Evolutionary conservation across 2,888 invertebrate genomes (phyloP).

Genomic region (Eupithecia vulgata): DNA sequence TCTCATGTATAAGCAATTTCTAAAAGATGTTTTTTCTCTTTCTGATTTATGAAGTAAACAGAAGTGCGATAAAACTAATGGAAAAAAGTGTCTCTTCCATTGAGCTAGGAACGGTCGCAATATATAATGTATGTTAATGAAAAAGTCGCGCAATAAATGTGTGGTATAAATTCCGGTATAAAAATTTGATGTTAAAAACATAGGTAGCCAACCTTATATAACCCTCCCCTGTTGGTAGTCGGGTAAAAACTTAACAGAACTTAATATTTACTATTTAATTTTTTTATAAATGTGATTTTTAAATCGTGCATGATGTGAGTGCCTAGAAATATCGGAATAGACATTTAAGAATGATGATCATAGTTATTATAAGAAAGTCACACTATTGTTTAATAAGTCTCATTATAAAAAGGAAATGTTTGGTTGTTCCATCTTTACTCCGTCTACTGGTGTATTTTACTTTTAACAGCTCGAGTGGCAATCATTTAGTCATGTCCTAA

Average conservation of each 20-base stretch:
- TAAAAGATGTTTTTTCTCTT: background rate
- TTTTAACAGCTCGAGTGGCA: background rate
- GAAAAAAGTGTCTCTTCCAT: background rate
- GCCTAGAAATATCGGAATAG: conserved; percentile 36
- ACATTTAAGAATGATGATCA: conserved; percentile 26
- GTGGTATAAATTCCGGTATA: background rate
- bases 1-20: background rate
- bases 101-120: background rate
- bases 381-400: conserved; percentile 15
- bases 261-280: background rate
- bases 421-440: background rate
- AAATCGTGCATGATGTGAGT: conserved; percentile 21
- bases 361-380: conserved; percentile 17
- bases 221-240: too few relatives aligned
- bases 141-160: background rate
- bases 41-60: background rate
- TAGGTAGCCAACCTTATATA: too few relatives aligned
- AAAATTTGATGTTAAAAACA: background rate
- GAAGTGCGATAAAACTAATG: background rate
- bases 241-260: too few relatives aligned
- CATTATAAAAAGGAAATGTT: conserved; percentile 24
- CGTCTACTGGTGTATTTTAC: background rate
- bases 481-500: background rate
- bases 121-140: too few relatives aligned
- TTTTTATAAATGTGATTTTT: conserved; percentile 23